phyloP scores from a whole-genome alignment of 2,113 vertebrate genomes.

The Leptodactylus fuscus region DNA sequence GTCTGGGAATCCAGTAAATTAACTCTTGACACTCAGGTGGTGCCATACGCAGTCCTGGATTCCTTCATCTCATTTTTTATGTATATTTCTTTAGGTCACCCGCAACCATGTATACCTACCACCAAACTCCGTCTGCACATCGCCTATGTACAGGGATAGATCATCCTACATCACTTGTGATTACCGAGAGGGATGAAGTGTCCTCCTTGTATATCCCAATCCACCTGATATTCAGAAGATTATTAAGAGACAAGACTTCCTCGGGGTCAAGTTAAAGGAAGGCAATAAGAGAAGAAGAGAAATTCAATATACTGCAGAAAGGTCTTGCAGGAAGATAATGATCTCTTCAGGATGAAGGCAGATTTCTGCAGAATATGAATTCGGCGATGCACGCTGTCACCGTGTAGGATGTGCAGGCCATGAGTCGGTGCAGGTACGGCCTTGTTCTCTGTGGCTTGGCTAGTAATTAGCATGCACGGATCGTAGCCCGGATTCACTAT shows the following conservation, averaged over 20 bases:
- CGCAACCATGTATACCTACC: no score
- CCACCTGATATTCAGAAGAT: constrained; percentile 37
- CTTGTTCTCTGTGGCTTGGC: not conserved
- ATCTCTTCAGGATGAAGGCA: constrained; percentile 43
- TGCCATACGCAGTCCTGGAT: no score
- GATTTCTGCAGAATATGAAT: constrained; percentile 23
- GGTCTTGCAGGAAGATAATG: constrained; percentile 46
- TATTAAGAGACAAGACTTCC: constrained; percentile 36
- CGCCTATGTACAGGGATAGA: not conserved
- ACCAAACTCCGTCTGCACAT: no score
- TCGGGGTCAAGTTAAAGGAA: constrained; percentile 38
- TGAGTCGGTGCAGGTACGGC: no score
- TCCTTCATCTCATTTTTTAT: no score
- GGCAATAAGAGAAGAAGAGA: constrained; percentile 41
- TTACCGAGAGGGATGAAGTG: constrained; percentile 40
- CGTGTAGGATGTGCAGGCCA: not conserved
- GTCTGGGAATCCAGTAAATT: no score
- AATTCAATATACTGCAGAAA: constrained; percentile 40
- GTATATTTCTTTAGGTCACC: no score
- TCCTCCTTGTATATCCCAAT: constrained; percentile 25
- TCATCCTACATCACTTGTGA: constrained; percentile 19
- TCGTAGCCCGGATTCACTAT: constrained; percentile 4
- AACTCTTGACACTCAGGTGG: no score
- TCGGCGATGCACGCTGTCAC: no score
- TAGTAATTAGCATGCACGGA: no score